Percentiles rank a stretch among this genome's conserved stretches.
These are phyloP conservation scores for Fulmarus glacialis DNA, from an alignment of 2,113 vertebrate species.

Conservation along the genomic window DNA sequence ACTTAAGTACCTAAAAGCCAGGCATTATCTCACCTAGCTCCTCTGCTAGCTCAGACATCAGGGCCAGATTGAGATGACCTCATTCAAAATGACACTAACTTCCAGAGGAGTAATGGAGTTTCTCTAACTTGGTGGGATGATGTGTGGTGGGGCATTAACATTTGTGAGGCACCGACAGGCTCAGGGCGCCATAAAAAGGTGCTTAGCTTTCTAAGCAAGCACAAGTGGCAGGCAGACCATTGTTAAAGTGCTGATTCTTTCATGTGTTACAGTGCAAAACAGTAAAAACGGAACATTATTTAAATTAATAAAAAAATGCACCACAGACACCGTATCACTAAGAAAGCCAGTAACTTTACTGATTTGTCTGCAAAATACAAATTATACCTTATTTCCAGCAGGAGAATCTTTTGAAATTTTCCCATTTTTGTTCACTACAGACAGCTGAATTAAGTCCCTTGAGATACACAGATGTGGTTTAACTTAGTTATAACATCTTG, in stretches of 20 bases:
- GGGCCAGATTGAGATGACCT: neutral
- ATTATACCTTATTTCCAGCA: conserved; percentile 96
- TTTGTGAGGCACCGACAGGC: neutral
- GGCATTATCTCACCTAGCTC: neutral
- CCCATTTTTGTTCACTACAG: conserved; percentile 92
- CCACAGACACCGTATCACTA: conserved; percentile 90
- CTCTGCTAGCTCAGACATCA: neutral
- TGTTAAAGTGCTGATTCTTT: neutral
- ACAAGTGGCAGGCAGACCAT: neutral
- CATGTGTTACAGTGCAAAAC: neutral
- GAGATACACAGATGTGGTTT: conserved; percentile 97
- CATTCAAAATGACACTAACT: neutral
- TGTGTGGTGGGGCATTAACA: neutral
- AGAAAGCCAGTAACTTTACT: conserved; percentile 99
- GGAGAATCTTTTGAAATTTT: conserved; percentile 90
- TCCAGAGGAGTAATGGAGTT: neutral
- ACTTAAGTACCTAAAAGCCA: neutral
- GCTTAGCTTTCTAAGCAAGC: neutral
- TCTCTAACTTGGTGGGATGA: neutral
- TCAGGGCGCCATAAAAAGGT: neutral
- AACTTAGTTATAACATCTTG: conserved; percentile 95
- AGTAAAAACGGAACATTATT: conserved; percentile 32
- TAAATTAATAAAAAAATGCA: conserved; percentile 85
- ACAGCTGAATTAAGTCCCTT: conserved; percentile 99
- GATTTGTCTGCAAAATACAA: conserved; percentile 99